A percentile compares a stretch with the other conserved stretches of the same genome.
Evolutionary conservation across 2,888 invertebrate species (phyloP).

Genomic region (Aporophyla lueneburgensis): DNA sequence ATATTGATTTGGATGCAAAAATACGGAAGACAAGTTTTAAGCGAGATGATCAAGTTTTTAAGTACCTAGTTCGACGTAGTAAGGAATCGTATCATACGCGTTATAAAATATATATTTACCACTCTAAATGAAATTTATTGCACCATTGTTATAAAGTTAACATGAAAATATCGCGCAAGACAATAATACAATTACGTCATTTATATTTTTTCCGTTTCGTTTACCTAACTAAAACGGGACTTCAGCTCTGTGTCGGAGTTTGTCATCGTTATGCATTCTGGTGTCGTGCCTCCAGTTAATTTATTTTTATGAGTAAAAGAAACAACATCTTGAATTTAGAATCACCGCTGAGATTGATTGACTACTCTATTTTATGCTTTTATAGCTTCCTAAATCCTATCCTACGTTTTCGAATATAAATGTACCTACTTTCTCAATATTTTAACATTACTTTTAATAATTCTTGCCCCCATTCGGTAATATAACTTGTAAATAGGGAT

Average conservation of each 20-base stretch:
- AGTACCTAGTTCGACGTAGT: not conserved
- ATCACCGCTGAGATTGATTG: slow-evolving; percentile 15
- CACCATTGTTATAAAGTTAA: slow-evolving; percentile 13
- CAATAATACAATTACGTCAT: slow-evolving; percentile 22
- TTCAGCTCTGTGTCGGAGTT: slow-evolving; percentile 5
- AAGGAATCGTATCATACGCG: not conserved
- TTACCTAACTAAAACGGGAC: slow-evolving; percentile 3
- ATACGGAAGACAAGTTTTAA: slow-evolving; percentile 42
- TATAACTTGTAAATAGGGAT: not conserved
- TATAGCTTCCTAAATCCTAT: not conserved
- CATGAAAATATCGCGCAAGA: slow-evolving; percentile 8
- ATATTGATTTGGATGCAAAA: slow-evolving; percentile 69
- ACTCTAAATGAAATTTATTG: slow-evolving; percentile 4
- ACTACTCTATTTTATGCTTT: slow-evolving; percentile 1
- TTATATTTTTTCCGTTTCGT: slow-evolving; percentile 25
- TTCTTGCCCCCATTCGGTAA: not conserved
- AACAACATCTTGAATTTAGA: slow-evolving; percentile 4
- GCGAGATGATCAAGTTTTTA: slow-evolving; percentile 8
- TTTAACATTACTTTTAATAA: not conserved
- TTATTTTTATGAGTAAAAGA: not conserved
- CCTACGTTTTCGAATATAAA: not conserved
- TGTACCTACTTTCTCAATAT: not conserved
- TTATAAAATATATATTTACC: not conserved
- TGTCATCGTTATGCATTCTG: slow-evolving; percentile 22
- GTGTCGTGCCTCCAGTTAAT: slow-evolving; percentile 8